Percentiles rank a stretch among this genome's conserved stretches.
These are phyloP conservation scores for Coryphaenoides rupestris DNA, from an alignment of 2,113 vertebrate genomes.

Conservation along the genomic window DNA sequence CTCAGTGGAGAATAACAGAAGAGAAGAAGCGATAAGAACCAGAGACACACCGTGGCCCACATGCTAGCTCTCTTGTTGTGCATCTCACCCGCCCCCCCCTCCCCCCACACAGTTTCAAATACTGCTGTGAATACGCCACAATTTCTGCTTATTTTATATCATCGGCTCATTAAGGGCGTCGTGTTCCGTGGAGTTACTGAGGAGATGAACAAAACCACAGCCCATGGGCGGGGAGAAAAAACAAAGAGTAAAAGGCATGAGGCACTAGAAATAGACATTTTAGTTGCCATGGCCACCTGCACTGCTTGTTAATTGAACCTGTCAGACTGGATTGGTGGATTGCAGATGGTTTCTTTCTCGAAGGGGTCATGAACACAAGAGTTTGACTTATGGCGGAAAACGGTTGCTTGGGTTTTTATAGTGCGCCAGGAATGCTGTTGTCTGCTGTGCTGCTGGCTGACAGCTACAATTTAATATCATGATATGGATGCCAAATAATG, in stretches of 20 bases:
- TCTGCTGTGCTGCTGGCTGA: no score
- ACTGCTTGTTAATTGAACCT: slow-evolving; percentile 39
- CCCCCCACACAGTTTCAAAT: no score
- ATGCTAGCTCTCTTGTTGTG: no score
- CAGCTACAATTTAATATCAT: no score
- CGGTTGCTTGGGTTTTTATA: no score
- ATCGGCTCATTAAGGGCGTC: slow-evolving; percentile 11
- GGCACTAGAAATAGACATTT: slow-evolving; percentile 53
- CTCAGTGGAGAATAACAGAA: no score
- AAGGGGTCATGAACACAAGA: background rate
- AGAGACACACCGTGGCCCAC: no score
- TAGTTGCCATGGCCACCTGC: slow-evolving; percentile 61
- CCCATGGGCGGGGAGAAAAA: slow-evolving; percentile 42
- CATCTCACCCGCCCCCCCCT: no score
- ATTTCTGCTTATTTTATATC: background rate
- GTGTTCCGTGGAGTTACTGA: background rate
- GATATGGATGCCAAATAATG: no score
- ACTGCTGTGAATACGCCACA: no score
- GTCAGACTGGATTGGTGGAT: slow-evolving; percentile 19
- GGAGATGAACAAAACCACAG: slow-evolving; percentile 43
- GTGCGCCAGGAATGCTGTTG: no score
- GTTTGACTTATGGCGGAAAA: background rate
- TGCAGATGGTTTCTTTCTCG: slow-evolving; percentile 3
- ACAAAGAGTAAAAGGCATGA: slow-evolving; percentile 41
- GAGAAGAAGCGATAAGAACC: no score